Evolutionary conservation across 35 echinoderm and acorn worm genomes (phyloP), one percentile per base, ranked within the genome.

Genomic region (Ptychodera flava): DNA sequence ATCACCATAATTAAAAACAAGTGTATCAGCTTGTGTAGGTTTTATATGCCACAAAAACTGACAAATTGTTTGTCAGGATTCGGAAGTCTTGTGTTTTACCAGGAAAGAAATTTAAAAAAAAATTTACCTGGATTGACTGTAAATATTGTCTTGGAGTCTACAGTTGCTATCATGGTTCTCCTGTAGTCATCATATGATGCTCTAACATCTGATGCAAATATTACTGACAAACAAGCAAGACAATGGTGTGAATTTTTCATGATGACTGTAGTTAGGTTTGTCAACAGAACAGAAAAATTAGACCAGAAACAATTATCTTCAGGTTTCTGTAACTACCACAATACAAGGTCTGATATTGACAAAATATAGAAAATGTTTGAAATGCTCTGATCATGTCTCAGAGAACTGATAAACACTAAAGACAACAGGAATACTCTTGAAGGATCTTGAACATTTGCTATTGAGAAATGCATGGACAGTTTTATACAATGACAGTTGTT

Each of bases 181-280:
- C 95, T 81, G 79, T 94, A 98, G 84, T 98, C 90, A 88, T 98
- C 95, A 92, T 88, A 98, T 36, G 92, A 94, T 16, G 86, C 93
- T 35, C 93, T 76, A 0, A 98, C 86, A 88, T 98, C 95, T 33
- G 88, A 87, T 29, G 93, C 92, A 92, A 94, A 98, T 79, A 98
- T 77, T 32, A 98, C 95, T 98, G 78, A 2, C 80, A 85, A 30
- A 80, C 38, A 37, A 80, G 77, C 33, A 81, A 45, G 77, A 36
- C 16, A 52, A 36, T n/a, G n/a, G 15, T 77, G 15, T 15, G 75
- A 77, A 77, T 15, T n/a, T n/a, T n/a, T n/a, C n/a, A 77, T 15
- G 75, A n/a, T 15, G 75, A n/a, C 15, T n/a, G n/a, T 15, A 77
- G n/a, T 15, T 77, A 77, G 15, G 15, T n/a, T 77, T n/a, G 15